Base-by-base conservation (phyloP, 2,113 vertebrate species). In the Cyprinodon brontotheroides region DNA sequence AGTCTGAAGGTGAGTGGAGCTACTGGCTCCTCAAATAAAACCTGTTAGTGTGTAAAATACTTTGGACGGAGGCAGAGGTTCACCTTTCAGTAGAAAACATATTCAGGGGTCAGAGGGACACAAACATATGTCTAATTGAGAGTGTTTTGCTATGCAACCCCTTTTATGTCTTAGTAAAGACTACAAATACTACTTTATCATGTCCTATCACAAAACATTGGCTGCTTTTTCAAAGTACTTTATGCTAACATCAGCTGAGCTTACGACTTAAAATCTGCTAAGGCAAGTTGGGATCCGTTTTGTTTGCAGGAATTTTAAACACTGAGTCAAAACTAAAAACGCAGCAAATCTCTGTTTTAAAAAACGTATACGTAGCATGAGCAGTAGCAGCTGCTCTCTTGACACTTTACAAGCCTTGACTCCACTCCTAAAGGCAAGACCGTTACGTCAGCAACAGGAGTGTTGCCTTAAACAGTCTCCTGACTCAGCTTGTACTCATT, bases 211-310 rank as follows among this genome's bases (percentile, higher is more conserved):
- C 9, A 45, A 10, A 7, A 45, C 9, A 45, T 45, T n/a, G 17
- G n/a, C 8, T 3, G n/a, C 20, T 8, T 57, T n/a, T 57, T 15
- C 50, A 2, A 11, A 10, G 5, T 2, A 45, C 43, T 45, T 68
- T 69, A 61, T 64, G 75, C 69, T 81, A 77, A 85, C 85, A 83
- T 88, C 68, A 86, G 77, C 63, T 41, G 6, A 70, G 91, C 77
- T 81, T 83, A 86, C 86, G 82, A 85, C 81, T 86, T 84, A 79
- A 83, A 37, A n/a, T 86, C 60, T 70, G 50, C 71, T 65, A 86
- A 86, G 87, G 85, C 70, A 78, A 59, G 20, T 39, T 65, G 48
- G 61, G 63, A 85, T 81, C 70, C n/a, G n/a, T n/a, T n/a, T n/a
- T 41, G 17, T 74, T 47, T 70, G 78, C 8, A 59, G 3, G 65